Base-by-base conservation (phyloP, 2,113 vertebrate species). In the Formicarius rufipectus region DNA sequence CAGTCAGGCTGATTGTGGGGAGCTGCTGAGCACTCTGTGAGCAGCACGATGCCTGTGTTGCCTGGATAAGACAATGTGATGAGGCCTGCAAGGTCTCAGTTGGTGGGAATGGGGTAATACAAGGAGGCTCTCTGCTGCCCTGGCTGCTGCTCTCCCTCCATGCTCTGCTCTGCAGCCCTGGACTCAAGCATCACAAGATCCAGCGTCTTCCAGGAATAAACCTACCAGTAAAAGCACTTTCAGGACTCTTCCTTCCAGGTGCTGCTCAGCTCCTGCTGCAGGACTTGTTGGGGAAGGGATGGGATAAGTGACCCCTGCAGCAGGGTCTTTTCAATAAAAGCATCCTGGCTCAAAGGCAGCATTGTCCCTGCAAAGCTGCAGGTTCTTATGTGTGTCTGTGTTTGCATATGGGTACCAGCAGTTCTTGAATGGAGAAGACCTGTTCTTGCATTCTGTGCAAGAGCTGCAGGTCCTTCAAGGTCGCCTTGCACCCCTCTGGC, bases 241-340 rank as follows among this genome's bases (percentile, higher is more conserved):
- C 79, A 93, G 75, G 73, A 96, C 85, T 96, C 84, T 80, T 91
- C 75, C 47, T 86, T 93, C 82, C 56, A 85, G 92, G 90, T 93
- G 85, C 91, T 96, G 93, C 72, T 90, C 75, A 80, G 82, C 59
- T 91, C 56, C 64, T 86, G 90, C 85, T 86, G 56, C 83, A 72
- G 86, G 83, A 78, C 28, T 31, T 62, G 58, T 55, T 0, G 19
- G 42, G 49, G 35, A 78, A 63, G 64, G 87, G 88, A 58, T 16
- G 40, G 63, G 39, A 79, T 58, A 52, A 84, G 33, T 2, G 1
- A 64, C 31, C 71, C 83, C 52, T 85, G 88, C 44, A 37, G 79
- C 49, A 88, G 79, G 74, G 88, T 86, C 88, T 94, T 95, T 96
- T 95, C 90, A 97, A 96, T 97, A 97, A 97, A 97, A 96, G 92